Percentiles rank a stretch among this genome's conserved stretches.
phyloP scores from a whole-genome alignment of 2,113 vertebrate genomes.

The Cyanocitta stelleri region DNA sequence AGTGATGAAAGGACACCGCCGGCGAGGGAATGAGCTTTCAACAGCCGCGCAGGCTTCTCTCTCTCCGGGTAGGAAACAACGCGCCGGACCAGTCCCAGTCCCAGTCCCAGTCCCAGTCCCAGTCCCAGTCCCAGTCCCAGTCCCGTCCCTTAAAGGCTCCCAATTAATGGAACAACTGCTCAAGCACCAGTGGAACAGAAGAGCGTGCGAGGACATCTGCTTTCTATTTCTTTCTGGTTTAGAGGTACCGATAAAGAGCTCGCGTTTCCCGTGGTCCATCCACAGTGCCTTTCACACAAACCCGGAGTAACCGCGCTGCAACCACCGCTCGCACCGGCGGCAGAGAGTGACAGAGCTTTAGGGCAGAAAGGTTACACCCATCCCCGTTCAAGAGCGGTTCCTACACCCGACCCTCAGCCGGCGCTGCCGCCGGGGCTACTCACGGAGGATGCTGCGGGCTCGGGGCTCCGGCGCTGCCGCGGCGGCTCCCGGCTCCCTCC shows the following conservation, averaged over 20 bases:
- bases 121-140: not conserved
- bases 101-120: not conserved
- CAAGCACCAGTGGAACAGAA: not conserved
- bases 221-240: not conserved
- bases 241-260: not conserved
- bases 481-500: not conserved
- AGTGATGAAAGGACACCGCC: not conserved
- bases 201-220: too few relatives aligned
- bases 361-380: not conserved
- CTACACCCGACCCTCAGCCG: not conserved
- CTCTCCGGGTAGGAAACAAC: not conserved
- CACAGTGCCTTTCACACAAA: rapidly evolving
- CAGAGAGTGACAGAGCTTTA: not conserved
- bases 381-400: not conserved
- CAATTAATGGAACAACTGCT: not conserved
- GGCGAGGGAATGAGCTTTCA: not conserved
- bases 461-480: not conserved
- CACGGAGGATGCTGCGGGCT: not conserved
- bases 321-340: not conserved
- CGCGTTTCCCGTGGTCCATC: rapidly evolving
- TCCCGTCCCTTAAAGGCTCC: not conserved
- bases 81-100: not conserved
- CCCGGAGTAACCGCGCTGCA: not conserved
- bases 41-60: not conserved
- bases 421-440: not conserved